Evolutionary conservation across 2,888 invertebrate species (phyloP).

Genomic region (Atrina japonica): DNA sequence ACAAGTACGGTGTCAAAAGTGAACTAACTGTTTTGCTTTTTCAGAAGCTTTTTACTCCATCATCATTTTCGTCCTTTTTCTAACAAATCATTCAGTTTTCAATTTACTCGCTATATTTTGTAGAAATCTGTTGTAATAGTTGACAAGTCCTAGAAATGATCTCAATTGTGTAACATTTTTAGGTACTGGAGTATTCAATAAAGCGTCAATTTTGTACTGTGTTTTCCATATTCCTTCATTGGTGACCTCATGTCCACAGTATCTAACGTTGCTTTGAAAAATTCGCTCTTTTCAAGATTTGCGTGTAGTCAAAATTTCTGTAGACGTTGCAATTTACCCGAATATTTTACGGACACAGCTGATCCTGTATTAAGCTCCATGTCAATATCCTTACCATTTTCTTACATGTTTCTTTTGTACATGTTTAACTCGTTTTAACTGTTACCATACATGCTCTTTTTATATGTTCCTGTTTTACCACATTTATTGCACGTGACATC

Average conservation of each 20-base stretch:
- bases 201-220: no score
- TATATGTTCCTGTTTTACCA: neutral
- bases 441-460: no score
- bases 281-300: no score
- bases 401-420: slow-evolving; percentile 2
- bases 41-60: no score
- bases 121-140: slow-evolving; percentile 11
- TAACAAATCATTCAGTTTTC: slow-evolving; percentile 8
- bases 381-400: neutral
- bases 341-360: slow-evolving; percentile 12
- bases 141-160: slow-evolving; percentile 2
- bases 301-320: no score
- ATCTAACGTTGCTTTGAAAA: no score
- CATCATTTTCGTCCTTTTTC: neutral
- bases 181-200: neutral
- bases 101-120: neutral
- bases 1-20: no score
- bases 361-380: slow-evolving; percentile 6
- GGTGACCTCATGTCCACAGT: no score
- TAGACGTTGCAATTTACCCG: neutral
- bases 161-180: slow-evolving; percentile 1
- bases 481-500: neutral
- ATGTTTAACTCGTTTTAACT: no score
- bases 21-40: no score
- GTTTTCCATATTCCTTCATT: no score